Percentiles rank a stretch among this genome's conserved stretches.
phyloP scores from a whole-genome alignment of 1,140 invertebrate genomes.

The Paramacrobiotus metropolitanus region DNA sequence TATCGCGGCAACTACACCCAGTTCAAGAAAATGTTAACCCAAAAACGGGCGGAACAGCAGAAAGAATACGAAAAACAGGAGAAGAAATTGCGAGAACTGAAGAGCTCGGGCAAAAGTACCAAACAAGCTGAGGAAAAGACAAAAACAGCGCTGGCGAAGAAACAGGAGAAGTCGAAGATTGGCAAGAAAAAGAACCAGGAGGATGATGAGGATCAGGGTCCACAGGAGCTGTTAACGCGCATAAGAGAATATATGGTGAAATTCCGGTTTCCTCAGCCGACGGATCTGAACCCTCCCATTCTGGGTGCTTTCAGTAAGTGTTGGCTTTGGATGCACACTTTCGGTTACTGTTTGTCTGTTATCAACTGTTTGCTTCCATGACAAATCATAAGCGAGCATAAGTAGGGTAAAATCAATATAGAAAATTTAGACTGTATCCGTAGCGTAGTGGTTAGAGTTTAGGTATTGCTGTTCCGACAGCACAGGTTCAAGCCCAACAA shows the following conservation, averaged over 20 bases:
- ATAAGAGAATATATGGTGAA: conserved; percentile 89
- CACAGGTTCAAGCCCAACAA: too few relatives aligned
- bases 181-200: conserved; percentile 15
- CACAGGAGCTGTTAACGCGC: conserved; percentile 53
- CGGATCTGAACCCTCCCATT: conserved; percentile 79
- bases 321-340: too few relatives aligned
- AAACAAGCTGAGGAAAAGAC: conserved; percentile 83
- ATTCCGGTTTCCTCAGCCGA: conserved; percentile 83
- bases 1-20: conserved; percentile 62
- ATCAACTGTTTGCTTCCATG: too few relatives aligned
- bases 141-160: conserved; percentile 46
- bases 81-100: conserved; percentile 73
- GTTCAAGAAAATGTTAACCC: conserved; percentile 96
- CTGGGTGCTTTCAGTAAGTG: conserved; percentile 59
- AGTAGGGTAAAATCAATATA: too few relatives aligned
- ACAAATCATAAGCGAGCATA: too few relatives aligned
- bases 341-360: too few relatives aligned
- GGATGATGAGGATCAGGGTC: conserved; percentile 43
- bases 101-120: conserved; percentile 76
- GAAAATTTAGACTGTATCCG: too few relatives aligned
- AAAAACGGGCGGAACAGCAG: conserved; percentile 79
- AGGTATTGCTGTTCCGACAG: too few relatives aligned
- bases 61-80: conserved; percentile 98
- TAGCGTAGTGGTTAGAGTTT: too few relatives aligned
- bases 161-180: conserved; percentile 24